phyloP scores from a whole-genome alignment of 2,113 vertebrate genomes.

The Myrmophylax atrothorax region DNA sequence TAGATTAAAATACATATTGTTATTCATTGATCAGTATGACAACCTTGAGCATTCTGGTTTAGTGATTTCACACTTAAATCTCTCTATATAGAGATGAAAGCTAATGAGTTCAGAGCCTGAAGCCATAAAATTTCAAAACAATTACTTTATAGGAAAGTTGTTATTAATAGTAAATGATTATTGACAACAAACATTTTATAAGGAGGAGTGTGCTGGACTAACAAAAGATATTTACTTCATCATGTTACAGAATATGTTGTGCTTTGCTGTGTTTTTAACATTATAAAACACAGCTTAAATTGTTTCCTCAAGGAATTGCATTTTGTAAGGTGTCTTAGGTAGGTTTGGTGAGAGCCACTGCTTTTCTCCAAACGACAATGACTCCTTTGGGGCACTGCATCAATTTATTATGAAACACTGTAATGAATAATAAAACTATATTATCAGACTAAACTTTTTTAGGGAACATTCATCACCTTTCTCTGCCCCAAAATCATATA shows the following conservation, averaged over 20 bases:
- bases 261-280: conserved; percentile 9
- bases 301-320: background rate
- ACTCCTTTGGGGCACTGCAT: background rate
- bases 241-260: background rate
- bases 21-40: background rate
- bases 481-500: background rate
- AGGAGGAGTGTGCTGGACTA: background rate
- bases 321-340: background rate
- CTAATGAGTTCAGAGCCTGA: background rate
- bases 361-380: background rate
- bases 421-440: conserved; percentile 27
- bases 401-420: conserved; percentile 28
- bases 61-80: background rate
- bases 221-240: background rate
- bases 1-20: background rate
- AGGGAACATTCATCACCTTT: background rate
- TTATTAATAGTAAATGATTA: background rate
- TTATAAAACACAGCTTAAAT: background rate
- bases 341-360: conserved; percentile 12
- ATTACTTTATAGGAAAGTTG: background rate
- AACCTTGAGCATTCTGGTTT: background rate
- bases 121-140: background rate
- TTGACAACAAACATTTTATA: background rate
- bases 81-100: background rate
- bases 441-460: conserved; percentile 23